phyloP scores from a whole-genome alignment of 2,113 vertebrate genomes.

The Platichthys stellatus region DNA sequence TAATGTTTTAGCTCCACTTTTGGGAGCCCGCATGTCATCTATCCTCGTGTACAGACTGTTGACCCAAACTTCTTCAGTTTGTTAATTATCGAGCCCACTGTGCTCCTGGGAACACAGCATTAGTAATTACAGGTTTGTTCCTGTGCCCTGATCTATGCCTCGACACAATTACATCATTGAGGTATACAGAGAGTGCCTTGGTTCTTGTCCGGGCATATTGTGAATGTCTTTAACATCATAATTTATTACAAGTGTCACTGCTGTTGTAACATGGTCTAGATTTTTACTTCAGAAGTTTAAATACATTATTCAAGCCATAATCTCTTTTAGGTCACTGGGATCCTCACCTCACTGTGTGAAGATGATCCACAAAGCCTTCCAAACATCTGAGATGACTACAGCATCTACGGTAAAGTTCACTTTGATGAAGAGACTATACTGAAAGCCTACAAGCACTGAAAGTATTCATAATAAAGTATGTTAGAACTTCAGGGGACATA shows the following conservation, averaged over 20 bases:
- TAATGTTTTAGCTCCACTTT: too few species aligned
- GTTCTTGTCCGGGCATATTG: not conserved
- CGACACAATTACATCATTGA: not conserved
- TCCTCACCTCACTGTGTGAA: not conserved
- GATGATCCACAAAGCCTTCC: not conserved
- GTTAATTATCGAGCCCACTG: not conserved
- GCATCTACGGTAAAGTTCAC: not conserved
- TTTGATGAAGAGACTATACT: not conserved
- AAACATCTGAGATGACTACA: not conserved
- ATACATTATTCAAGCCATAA: not conserved
- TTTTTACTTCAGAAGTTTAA: not conserved
- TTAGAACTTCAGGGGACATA: conserved; percentile 4
- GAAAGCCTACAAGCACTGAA: not conserved
- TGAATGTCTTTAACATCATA: not conserved
- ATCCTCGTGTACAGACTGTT: not conserved
- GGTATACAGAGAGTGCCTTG: not conserved
- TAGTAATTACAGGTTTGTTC: not conserved
- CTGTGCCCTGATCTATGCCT: not conserved
- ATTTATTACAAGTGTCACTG: not conserved
- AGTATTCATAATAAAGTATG: not conserved
- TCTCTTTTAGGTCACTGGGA: not conserved
- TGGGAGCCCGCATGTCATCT: too few species aligned
- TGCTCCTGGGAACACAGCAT: not conserved
- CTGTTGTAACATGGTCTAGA: not conserved
- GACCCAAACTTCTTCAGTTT: not conserved